A percentile compares a stretch with the other conserved stretches of the same genome.
phyloP scores from a whole-genome alignment of 35 echinoderm and acorn worm species.

The Anneissia japonica region DNA sequence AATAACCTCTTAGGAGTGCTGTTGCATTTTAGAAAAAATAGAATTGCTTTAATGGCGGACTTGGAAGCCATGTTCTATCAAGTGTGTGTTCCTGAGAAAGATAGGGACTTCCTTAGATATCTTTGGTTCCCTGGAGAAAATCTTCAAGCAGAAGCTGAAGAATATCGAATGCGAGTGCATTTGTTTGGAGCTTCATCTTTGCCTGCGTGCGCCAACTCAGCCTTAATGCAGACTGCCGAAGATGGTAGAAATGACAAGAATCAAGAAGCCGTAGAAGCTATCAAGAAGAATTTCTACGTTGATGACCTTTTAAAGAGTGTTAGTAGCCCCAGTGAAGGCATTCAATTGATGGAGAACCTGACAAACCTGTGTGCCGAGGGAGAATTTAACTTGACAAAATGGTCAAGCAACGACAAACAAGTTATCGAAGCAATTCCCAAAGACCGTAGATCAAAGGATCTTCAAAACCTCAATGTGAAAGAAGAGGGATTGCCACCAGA shows the following conservation, averaged over 20 bases:
- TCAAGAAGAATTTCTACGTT: neutral
- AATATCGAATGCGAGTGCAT: conserved; percentile 29
- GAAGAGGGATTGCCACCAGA: neutral
- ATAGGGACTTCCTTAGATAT: conserved; percentile 12
- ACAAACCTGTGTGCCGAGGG: neutral
- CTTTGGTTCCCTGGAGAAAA: conserved; percentile 4
- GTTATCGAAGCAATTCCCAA: neutral
- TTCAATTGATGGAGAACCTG: neutral
- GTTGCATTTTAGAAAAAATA: too few species aligned
- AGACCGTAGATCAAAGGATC: neutral
- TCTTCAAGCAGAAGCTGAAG: neutral
- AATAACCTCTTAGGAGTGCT: too few species aligned
- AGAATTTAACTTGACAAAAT: neutral
- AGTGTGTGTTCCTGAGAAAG: neutral
- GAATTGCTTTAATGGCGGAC: too few species aligned
- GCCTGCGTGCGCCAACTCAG: neutral
- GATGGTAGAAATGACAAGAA: neutral
- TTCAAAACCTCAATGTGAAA: neutral
- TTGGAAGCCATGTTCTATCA: too few species aligned
- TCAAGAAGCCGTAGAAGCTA: neutral
- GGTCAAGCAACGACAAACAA: neutral
- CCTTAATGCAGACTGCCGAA: neutral
- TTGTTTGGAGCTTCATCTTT: conserved; percentile 5
- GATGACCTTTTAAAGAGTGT: neutral
- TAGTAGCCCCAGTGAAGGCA: neutral